These are phyloP conservation scores for Lordiphosa stackelbergi DNA, from an alignment of 1,140 invertebrate genomes.

Conservation along the genomic window DNA sequence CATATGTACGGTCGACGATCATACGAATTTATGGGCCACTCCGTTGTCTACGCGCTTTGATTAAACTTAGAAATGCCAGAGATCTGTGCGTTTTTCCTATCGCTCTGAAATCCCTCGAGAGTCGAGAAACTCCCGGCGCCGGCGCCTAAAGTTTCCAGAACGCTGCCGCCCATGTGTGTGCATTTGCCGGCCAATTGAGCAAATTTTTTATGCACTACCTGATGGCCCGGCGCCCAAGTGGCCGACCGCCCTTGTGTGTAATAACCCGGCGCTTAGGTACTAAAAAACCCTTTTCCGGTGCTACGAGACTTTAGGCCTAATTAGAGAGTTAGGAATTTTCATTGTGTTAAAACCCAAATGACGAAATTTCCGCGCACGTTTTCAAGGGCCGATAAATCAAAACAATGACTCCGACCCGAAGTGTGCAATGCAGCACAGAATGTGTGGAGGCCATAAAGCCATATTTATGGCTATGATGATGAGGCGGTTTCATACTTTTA, in stretches of 20 bases:
- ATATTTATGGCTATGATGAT: too few species aligned
- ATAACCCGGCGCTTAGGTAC: conserved; percentile 65
- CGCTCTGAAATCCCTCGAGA: conserved; percentile 34
- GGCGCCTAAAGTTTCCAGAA: conserved; percentile 36
- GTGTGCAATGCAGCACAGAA: too few species aligned
- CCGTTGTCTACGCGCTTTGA: conserved; percentile 33
- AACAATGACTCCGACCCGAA: conserved; percentile 43
- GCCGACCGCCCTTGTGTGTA: conserved; percentile 23
- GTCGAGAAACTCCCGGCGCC: conserved; percentile 59
- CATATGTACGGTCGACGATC: conserved; percentile 20
- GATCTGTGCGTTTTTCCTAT: conserved; percentile 62
- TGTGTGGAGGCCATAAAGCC: too few species aligned
- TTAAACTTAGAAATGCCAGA: conserved; percentile 53
- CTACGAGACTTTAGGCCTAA: conserved; percentile 57
- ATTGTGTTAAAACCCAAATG: conserved; percentile 73
- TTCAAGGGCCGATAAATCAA: conserved; percentile 28
- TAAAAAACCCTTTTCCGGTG: conserved; percentile 74
- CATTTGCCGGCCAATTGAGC: conserved; percentile 50
- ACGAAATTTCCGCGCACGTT: conserved; percentile 62
- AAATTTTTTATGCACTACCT: conserved; percentile 49
- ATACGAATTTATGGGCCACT: conserved; percentile 47
- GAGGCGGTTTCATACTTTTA: too few species aligned
- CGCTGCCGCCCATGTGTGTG: conserved; percentile 52
- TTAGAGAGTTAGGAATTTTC: conserved; percentile 71
- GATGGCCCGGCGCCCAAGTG: conserved; percentile 7